phyloP scores from a whole-genome alignment of 2,888 invertebrate species.

The Eilema depressum region DNA sequence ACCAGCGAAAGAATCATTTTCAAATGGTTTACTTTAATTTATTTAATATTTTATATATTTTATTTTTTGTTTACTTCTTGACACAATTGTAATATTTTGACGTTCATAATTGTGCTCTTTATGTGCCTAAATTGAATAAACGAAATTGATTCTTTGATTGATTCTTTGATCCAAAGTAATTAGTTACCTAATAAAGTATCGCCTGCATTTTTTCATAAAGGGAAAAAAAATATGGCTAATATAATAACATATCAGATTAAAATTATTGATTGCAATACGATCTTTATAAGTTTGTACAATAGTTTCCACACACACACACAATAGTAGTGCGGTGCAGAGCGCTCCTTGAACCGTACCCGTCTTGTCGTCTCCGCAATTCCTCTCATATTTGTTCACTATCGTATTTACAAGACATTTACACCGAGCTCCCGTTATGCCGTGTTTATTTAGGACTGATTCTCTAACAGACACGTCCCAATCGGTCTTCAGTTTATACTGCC shows the following conservation, averaged over 20 bases:
- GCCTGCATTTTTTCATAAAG: too few species aligned
- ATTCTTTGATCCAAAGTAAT: too few species aligned
- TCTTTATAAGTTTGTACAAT: conserved; percentile 19
- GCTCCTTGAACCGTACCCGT: conserved; percentile 21
- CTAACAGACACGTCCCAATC: conserved; percentile 45
- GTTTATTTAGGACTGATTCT: conserved; percentile 76
- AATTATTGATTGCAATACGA: conserved; percentile 1
- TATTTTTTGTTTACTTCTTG: too few species aligned
- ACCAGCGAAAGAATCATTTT: too few species aligned
- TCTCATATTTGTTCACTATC: conserved; percentile 64
- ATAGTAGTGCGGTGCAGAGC: conserved; percentile 20
- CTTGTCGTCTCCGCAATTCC: conserved; percentile 24
- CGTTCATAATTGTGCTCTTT: too few species aligned
- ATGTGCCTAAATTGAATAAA: too few species aligned
- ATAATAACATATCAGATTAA: background rate
- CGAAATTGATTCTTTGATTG: too few species aligned
- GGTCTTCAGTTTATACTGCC: conserved; percentile 43
- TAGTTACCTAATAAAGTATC: too few species aligned
- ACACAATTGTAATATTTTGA: too few species aligned
- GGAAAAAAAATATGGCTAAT: too few species aligned
- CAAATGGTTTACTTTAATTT: too few species aligned
- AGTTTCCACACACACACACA: conserved; percentile 31
- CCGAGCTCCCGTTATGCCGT: conserved; percentile 56
- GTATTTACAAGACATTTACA: conserved; percentile 71
- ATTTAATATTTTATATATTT: too few species aligned